A percentile compares a stretch with the other conserved stretches of the same genome.
These are phyloP conservation scores for Squalus acanthias DNA, from an alignment of 2,797 vertebrate genomes.

Conservation along the genomic window DNA sequence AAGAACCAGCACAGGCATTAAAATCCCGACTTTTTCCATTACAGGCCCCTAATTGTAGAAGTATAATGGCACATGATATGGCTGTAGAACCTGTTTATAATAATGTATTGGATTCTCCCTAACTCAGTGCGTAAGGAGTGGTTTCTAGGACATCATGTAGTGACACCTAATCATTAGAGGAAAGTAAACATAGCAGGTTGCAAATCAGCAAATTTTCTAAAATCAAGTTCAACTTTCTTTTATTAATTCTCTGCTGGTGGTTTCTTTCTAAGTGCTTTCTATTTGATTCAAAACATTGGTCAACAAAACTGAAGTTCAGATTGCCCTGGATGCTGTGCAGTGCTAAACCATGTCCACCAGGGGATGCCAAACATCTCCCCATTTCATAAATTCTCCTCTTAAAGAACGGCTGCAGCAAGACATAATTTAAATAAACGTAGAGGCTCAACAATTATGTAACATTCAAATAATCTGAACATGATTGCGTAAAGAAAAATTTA, in stretches of 20 bases:
- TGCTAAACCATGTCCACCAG: slow-evolving; percentile 18
- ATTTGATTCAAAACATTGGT: slow-evolving; percentile 20
- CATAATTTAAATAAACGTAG: slow-evolving; percentile 34
- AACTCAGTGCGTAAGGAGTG: neutral
- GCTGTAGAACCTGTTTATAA: too few relatives aligned
- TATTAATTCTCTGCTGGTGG: slow-evolving; percentile 31
- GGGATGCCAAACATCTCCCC: neutral
- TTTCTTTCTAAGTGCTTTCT: slow-evolving; percentile 35
- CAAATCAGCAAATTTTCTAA: neutral
- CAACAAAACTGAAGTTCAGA: neutral
- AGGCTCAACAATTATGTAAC: slow-evolving; percentile 24
- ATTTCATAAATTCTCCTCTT: neutral
- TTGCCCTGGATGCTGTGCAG: neutral
- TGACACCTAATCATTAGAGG: neutral
- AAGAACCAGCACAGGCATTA: neutral
- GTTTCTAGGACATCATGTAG: neutral
- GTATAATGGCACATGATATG: neutral
- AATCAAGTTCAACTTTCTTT: slow-evolving; percentile 24
- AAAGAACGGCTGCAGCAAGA: slow-evolving; percentile 18
- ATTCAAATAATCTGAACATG: slow-evolving; percentile 31
- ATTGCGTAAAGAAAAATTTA: slow-evolving; percentile 20
- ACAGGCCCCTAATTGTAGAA: neutral
- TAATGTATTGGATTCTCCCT: neutral
- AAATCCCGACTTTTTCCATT: neutral
- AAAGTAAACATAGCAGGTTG: neutral